Evolutionary conservation across 2,797 vertebrate species (phyloP).

Genomic region (Cottoperca gobio): DNA sequence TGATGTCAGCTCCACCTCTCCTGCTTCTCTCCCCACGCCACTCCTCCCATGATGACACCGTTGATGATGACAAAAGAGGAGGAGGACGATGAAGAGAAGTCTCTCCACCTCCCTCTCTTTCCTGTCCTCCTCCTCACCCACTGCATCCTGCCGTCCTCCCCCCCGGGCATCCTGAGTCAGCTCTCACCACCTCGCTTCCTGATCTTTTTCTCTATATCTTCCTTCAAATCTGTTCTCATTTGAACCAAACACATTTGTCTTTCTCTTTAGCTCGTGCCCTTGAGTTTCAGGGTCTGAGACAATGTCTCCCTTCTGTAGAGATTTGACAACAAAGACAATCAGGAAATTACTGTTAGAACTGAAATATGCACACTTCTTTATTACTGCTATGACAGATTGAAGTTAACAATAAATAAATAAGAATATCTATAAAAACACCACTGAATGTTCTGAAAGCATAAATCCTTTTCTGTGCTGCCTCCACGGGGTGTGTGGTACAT

Average conservation of each 20-base stretch:
- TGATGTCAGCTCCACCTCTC: slow-evolving; percentile 84
- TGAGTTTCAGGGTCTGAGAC: neutral
- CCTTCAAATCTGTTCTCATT: slow-evolving; percentile 40
- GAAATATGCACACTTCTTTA: neutral
- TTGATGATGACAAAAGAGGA: slow-evolving; percentile 67
- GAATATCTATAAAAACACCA: neutral
- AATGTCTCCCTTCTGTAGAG: neutral
- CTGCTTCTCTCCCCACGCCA: slow-evolving; percentile 60
- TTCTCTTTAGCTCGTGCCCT: neutral
- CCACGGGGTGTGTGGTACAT: slow-evolving; percentile 31
- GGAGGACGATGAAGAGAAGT: slow-evolving; percentile 70
- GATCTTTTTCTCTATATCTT: slow-evolving; percentile 45
- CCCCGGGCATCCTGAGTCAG: slow-evolving; percentile 72
- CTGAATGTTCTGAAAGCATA: slow-evolving; percentile 1
- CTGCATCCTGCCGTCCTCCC: slow-evolving; percentile 73
- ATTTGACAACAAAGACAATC: neutral
- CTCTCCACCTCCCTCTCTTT: slow-evolving; percentile 59
- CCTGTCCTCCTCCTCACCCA: slow-evolving; percentile 72
- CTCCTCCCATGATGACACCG: slow-evolving; percentile 62
- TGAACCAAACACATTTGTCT: neutral
- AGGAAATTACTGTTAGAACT: neutral
- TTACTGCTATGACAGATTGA: neutral
- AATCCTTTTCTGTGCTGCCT: neutral
- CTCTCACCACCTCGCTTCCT: slow-evolving; percentile 60
- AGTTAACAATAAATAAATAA: neutral